Evolutionary conservation across 2,888 invertebrate genomes (phyloP).

Genomic region (Lasius fuliginosus): DNA sequence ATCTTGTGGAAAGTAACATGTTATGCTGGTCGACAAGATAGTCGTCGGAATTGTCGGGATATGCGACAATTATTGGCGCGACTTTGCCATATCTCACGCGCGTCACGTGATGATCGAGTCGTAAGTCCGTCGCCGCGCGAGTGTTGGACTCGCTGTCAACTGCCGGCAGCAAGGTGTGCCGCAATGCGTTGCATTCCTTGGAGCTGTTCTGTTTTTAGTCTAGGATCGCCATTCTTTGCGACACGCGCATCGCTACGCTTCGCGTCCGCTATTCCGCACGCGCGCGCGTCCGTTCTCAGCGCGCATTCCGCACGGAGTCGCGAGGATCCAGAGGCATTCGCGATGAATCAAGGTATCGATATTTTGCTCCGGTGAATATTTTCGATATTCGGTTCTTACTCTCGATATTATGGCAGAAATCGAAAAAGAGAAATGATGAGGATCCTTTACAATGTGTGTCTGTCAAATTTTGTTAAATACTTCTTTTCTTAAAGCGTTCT

Average conservation of each 20-base stretch:
- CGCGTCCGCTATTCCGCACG: conserved; percentile 67
- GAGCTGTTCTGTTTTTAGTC: conserved; percentile 85
- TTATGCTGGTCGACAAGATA: conserved; percentile 67
- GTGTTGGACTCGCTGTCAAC: conserved; percentile 64
- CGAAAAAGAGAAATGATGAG: not conserved
- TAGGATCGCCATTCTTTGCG: conserved; percentile 84
- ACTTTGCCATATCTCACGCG: conserved; percentile 83
- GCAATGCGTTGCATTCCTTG: conserved; percentile 83
- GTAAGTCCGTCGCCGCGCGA: conserved; percentile 60
- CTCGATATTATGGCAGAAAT: not conserved
- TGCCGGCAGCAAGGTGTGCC: conserved; percentile 79
- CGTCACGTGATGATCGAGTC: conserved; percentile 66
- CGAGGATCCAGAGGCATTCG: not conserved
- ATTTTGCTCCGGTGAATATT: conserved; percentile 17
- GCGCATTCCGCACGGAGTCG: conserved; percentile 68
- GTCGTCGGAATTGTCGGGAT: conserved; percentile 71
- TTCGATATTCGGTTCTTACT: not conserved
- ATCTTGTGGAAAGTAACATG: conserved; percentile 75
- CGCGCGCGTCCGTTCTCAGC: conserved; percentile 68
- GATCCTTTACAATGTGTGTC: not conserved
- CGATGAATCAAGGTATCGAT: not conserved
- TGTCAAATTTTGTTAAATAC: not conserved
- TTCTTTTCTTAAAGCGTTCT: not conserved
- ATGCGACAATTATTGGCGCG: conserved; percentile 83
- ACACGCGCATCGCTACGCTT: conserved; percentile 79